These are phyloP conservation scores for Arvicola amphibius DNA, from an alignment of 2,797 vertebrate genomes.

Conservation along the genomic window DNA sequence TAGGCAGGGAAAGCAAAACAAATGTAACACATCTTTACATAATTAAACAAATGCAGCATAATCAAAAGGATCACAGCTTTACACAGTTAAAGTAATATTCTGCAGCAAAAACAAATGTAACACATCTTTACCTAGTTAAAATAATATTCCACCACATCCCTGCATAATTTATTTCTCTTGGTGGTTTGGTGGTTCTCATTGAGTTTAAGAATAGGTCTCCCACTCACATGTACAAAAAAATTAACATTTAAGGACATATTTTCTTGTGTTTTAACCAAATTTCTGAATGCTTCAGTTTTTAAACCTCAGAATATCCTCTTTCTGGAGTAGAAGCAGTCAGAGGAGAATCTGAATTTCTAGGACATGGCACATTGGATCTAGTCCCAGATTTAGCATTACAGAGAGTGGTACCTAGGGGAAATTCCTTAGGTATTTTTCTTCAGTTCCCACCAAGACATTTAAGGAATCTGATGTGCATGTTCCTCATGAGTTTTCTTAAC, in stretches of 20 bases:
- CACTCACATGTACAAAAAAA: background rate
- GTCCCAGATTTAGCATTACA: background rate
- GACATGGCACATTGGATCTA: background rate
- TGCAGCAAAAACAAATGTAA: background rate
- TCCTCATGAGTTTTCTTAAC: background rate
- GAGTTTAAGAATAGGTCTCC: background rate
- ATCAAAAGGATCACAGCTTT: background rate
- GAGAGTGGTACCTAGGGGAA: background rate
- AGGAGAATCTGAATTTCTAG: background rate
- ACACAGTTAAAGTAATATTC: background rate
- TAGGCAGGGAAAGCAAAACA: background rate
- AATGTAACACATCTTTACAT: background rate
- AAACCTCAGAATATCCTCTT: background rate
- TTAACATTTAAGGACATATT: background rate
- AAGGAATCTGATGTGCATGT: background rate
- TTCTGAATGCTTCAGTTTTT: background rate
- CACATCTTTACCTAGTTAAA: background rate
- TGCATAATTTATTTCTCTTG: slow-evolving; percentile 2
- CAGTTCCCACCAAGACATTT: background rate
- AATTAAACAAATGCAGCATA: background rate
- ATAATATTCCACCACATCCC: background rate
- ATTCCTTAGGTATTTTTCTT: background rate
- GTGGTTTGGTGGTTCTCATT: background rate
- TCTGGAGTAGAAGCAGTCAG: background rate
- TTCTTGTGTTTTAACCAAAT: background rate